phyloP scores from a whole-genome alignment of 1,140 invertebrate genomes.

The Callitettix versicolor region DNA sequence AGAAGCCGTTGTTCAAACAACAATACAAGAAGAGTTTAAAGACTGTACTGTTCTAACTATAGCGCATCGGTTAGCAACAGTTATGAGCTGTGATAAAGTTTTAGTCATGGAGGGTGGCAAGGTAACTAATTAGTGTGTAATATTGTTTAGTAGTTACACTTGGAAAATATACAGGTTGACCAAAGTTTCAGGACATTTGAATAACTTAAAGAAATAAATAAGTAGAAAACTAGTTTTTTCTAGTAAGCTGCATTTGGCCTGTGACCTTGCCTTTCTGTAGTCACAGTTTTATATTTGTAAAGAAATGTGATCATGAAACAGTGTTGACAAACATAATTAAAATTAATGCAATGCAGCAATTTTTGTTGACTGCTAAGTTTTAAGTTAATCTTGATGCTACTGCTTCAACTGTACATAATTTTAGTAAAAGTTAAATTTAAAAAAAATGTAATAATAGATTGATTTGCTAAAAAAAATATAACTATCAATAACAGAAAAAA shows the following conservation, averaged over 20 bases:
- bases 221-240: not conserved
- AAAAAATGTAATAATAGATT: no score
- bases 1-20: constrained; percentile 33
- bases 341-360: no score
- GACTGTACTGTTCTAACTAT: constrained; percentile 49
- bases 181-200: not conserved
- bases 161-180: no score
- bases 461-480: no score
- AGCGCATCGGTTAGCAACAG: constrained; percentile 46
- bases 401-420: no score
- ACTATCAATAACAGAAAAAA: no score
- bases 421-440: no score
- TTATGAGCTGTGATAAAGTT: constrained; percentile 45
- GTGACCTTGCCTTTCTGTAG: no score
- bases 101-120: constrained; percentile 46
- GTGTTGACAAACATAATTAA: no score
- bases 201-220: constrained; percentile 2
- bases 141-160: not conserved
- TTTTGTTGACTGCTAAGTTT: no score
- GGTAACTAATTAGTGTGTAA: constrained; percentile 18
- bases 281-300: not conserved
- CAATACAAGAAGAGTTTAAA: constrained; percentile 35
- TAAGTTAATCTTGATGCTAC: no score
- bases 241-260: not conserved
- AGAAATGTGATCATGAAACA: not conserved